phyloP scores from a whole-genome alignment of 2,888 invertebrate genomes.

The Stenotaenia linearis region DNA sequence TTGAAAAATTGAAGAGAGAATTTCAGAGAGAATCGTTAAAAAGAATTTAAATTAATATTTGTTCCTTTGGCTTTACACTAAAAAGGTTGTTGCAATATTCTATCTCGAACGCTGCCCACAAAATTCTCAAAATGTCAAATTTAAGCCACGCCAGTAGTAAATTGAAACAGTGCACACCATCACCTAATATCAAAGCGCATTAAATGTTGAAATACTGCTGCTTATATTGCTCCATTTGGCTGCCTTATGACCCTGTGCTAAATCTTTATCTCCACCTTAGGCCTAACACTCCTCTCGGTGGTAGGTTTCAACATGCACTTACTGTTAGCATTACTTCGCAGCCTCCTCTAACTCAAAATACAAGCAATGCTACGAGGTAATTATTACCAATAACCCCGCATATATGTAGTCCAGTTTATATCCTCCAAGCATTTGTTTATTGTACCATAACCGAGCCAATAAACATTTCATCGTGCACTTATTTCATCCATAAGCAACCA shows the following conservation, averaged over 20 bases:
- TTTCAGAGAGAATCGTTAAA: not conserved
- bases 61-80: not conserved
- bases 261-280: constrained; percentile 19
- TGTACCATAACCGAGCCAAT: not conserved
- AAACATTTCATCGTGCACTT: not conserved
- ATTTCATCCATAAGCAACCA: not conserved
- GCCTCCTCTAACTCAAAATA: not conserved
- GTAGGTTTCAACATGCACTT: not conserved
- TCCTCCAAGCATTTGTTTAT: not conserved
- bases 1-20: not conserved
- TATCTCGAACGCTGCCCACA: not conserved
- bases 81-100: constrained; percentile 11
- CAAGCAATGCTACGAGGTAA: not conserved
- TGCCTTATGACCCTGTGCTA: constrained; percentile 15
- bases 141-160: not conserved
- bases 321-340: not conserved
- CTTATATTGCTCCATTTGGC: constrained; percentile 19
- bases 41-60: not conserved
- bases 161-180: constrained; percentile 19
- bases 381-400: not conserved
- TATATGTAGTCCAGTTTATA: not conserved
- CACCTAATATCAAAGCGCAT: constrained; percentile 12
- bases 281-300: not conserved
- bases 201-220: constrained; percentile 15
- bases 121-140: constrained; percentile 2